Conservation (phyloP, 2,113 vertebrate genomes). For the Kryptolebias marmoratus region DNA sequence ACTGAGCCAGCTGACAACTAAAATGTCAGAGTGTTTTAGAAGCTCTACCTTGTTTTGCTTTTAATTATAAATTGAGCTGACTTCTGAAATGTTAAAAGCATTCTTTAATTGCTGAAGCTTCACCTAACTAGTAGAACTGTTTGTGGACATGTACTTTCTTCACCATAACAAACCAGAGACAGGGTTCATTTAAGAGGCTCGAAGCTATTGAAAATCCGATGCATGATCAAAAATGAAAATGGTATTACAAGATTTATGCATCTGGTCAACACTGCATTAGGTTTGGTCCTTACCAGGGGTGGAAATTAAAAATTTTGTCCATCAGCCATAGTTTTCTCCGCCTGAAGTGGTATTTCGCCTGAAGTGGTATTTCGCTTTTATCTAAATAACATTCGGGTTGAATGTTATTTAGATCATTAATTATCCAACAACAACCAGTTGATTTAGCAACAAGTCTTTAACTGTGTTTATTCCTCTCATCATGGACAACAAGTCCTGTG, state of each 20-base stretch:
- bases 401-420: too few relatives aligned
- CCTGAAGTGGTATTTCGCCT: too few relatives aligned
- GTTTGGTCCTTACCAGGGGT: neutral
- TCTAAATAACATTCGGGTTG: too few relatives aligned
- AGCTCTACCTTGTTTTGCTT: conserved; percentile 20
- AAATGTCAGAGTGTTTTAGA: conserved; percentile 48
- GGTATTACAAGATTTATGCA: conserved; percentile 9
- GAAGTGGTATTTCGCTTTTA: too few relatives aligned
- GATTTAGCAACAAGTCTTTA: too few relatives aligned
- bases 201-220: conserved; percentile 24
- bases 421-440: too few relatives aligned
- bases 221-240: conserved; percentile 18
- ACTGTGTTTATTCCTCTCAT: too few relatives aligned
- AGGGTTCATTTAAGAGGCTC: conserved; percentile 34
- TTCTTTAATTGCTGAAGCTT: conserved; percentile 3
- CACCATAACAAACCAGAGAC: conserved; percentile 20
- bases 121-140: conserved; percentile 27
- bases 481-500: too few relatives aligned
- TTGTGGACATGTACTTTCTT: neutral
- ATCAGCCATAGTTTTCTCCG: too few relatives aligned
- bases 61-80: conserved; percentile 47
- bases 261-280: neutral
- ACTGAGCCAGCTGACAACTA: conserved; percentile 22
- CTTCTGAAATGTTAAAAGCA: conserved; percentile 40
- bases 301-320: neutral